Conservation (phyloP, 2,797 vertebrate genomes). For the Tapera naevia region DNA sequence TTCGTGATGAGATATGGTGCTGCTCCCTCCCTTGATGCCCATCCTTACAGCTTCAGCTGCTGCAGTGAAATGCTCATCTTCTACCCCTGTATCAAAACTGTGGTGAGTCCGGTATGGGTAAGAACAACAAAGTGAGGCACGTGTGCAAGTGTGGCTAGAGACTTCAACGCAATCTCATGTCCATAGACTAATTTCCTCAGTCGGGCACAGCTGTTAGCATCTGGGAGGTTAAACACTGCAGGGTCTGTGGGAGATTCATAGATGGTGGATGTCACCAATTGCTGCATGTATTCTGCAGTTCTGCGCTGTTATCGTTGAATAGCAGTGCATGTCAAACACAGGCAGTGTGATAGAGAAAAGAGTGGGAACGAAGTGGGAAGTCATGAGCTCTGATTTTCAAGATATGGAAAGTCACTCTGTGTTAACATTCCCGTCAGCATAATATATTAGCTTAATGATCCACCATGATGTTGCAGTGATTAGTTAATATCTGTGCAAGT, state of each 20-base stretch:
- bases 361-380: not conserved
- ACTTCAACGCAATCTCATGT: not conserved
- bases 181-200: not conserved
- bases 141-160: not conserved
- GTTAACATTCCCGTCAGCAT: not conserved
- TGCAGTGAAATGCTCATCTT: not conserved
- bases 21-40: not conserved
- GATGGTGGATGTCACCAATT: not conserved
- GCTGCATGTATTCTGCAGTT: not conserved
- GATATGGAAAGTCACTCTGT: not conserved
- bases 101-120: fast-evolving
- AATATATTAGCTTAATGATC: not conserved
- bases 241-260: not conserved
- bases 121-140: not conserved
- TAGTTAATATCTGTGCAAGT: conserved; percentile 16
- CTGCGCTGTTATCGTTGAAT: not conserved
- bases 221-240: not conserved
- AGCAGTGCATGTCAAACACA: not conserved
- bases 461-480: not conserved
- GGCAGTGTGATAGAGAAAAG: not conserved
- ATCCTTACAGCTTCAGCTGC: not conserved
- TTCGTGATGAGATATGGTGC: not conserved
- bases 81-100: not conserved
- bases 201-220: not conserved
- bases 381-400: not conserved